Base-by-base conservation (phyloP, 2,113 vertebrate species). In the Urocolius indicus region DNA sequence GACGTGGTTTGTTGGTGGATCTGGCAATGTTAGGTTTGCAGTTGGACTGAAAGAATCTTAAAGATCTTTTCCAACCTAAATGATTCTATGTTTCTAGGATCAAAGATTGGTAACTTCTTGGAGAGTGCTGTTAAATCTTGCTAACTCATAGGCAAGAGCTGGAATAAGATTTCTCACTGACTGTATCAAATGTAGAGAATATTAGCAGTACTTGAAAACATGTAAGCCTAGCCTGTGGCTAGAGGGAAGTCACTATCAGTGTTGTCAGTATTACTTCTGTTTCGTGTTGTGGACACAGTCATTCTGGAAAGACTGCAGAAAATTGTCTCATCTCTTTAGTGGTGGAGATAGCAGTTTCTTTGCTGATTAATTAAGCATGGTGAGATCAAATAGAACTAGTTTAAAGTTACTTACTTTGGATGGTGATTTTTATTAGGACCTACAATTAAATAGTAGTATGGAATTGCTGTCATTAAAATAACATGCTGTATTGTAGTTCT, bases 181-280 rank as follows among this genome's bases (percentile, higher is more conserved):
- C n/a, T 71, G 7, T 72, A 23, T 77, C 30, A 55, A 41, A 43
- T 29, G 8, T 20, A 23, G 16, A 61, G 26, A 29, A 17, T 67
- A 51, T 51, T 43, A 67, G 27, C 51, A 87, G 1, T 48, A 41
- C 36, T 54, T 84, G 11, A n/a, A 45, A 58, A 62, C 22, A 9
- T 65, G 5, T 1, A 68, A 43, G 7, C 0, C 45, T 51, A 30
- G 26, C 52, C 49, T 0, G 0, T 61, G 41, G 22, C 65, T 77
- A 13, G 26, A 79, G 78, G 24, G 54, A 77, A 52, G 36, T 41
- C 18, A 8, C 16, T 80, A 1, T 59, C 71, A 63, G 24, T 0
- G 0, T 24, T 85, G 61, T 49, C 67, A 29, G 2, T 36, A 26
- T 52, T 75, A n/a, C 29, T 86, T 80, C 49, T 62, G 12, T 77